Conservation (phyloP, 2,888 invertebrate genomes). For the Cynaeus angustus region DNA sequence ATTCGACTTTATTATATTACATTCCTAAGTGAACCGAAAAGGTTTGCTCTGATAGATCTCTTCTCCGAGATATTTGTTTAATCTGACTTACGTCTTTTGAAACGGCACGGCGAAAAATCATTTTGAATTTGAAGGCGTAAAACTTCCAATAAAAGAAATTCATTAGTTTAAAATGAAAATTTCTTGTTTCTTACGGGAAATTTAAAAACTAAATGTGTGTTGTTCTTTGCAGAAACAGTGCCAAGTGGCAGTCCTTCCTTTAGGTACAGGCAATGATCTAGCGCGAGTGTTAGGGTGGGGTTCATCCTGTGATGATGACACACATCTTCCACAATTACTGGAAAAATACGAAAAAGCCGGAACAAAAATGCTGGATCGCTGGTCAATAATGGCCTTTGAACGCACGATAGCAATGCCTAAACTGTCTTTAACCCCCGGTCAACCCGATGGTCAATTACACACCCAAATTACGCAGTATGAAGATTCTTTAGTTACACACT, state of each 20-base stretch:
- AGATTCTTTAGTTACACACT: slow-evolving; percentile 83
- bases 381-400: slow-evolving; percentile 97
- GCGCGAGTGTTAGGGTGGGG: slow-evolving; percentile 98
- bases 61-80: too few relatives aligned
- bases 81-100: too few relatives aligned
- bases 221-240: slow-evolving; percentile 83
- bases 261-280: slow-evolving; percentile 97
- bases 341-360: slow-evolving; percentile 97
- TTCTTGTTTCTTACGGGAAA: too few relatives aligned
- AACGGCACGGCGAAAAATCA: too few relatives aligned
- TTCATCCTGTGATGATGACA: slow-evolving; percentile 95
- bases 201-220: too few relatives aligned
- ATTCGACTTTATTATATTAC: slow-evolving; percentile 2
- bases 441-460: slow-evolving; percentile 71
- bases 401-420: slow-evolving; percentile 79
- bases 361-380: slow-evolving; percentile 97
- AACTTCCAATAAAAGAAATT: too few relatives aligned
- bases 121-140: too few relatives aligned
- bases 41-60: too few relatives aligned
- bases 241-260: slow-evolving; percentile 94
- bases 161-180: too few relatives aligned
- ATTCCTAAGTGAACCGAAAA: not conserved
- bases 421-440: slow-evolving; percentile 72
- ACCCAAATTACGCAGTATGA: slow-evolving; percentile 82
- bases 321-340: slow-evolving; percentile 91